phyloP scores from a whole-genome alignment of 2,888 invertebrate genomes.

The Rhopalosiphum nymphaeae region DNA sequence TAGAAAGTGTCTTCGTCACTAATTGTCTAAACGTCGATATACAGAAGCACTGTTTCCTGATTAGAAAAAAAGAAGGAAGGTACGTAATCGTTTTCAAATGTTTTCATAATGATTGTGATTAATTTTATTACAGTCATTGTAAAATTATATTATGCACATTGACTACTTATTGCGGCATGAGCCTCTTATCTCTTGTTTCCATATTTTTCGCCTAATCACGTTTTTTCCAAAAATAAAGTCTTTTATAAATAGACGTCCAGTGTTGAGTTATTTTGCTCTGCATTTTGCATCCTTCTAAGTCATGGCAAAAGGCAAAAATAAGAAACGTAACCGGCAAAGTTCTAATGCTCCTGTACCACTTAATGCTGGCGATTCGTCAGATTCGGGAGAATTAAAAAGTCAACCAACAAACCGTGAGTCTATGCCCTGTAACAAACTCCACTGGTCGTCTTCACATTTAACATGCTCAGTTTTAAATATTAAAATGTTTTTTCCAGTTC shows the following conservation, averaged over 20 bases:
- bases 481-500: slow-evolving; percentile 42
- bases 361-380: slow-evolving; percentile 54
- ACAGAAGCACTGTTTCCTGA: background rate
- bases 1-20: background rate
- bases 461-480: background rate
- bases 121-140: slow-evolving; percentile 16
- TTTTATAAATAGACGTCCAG: slow-evolving; percentile 63
- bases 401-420: slow-evolving; percentile 54
- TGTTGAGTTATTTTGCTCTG: slow-evolving; percentile 57
- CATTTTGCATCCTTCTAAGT: slow-evolving; percentile 45
- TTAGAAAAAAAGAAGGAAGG: slow-evolving; percentile 12
- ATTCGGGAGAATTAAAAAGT: slow-evolving; percentile 54
- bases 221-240: slow-evolving; percentile 39
- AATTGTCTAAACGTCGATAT: background rate
- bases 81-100: background rate
- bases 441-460: slow-evolving; percentile 56
- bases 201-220: slow-evolving; percentile 57
- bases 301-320: slow-evolving; percentile 60
- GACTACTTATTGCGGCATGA: slow-evolving; percentile 7
- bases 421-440: slow-evolving; percentile 57
- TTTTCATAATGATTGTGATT: background rate
- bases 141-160: slow-evolving; percentile 39
- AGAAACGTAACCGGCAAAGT: slow-evolving; percentile 61
- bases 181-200: slow-evolving; percentile 45
- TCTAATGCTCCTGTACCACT: slow-evolving; percentile 59